phyloP scores from a whole-genome alignment of 2,888 invertebrate genomes.

The Artemia sinica region DNA sequence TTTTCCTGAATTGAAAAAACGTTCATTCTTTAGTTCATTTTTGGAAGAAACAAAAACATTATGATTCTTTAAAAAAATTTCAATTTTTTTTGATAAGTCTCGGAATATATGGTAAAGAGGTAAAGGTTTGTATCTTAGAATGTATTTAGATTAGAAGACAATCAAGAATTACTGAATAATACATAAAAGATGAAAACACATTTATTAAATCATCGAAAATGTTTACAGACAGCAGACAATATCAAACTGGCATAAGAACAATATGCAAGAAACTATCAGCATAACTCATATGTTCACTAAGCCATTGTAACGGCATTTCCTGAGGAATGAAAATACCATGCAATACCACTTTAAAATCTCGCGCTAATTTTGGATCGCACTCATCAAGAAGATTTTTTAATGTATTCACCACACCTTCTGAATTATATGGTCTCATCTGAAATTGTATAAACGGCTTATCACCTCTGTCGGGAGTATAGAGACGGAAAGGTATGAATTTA shows the following conservation, averaged over 20 bases:
- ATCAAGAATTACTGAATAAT: too few relatives aligned
- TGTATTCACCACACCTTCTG: slow-evolving; percentile 52
- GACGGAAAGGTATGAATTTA: slow-evolving; percentile 68
- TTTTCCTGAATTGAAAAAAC: too few relatives aligned
- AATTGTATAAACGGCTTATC: slow-evolving; percentile 55
- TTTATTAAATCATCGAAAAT: too few relatives aligned
- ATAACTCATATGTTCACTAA: slow-evolving; percentile 91
- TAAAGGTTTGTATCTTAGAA: too few relatives aligned
- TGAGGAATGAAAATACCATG: slow-evolving; percentile 75
- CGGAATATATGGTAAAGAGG: too few relatives aligned
- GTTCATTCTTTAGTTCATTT: too few relatives aligned
- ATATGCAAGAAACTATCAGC: slow-evolving; percentile 96
- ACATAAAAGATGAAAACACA: too few relatives aligned
- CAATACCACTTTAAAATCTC: slow-evolving; percentile 45
- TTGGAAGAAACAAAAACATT: too few relatives aligned
- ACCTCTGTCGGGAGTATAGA: slow-evolving; percentile 46
- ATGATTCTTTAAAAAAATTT: too few relatives aligned
- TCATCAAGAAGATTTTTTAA: slow-evolving; percentile 51
- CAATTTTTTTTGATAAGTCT: too few relatives aligned
- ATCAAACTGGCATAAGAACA: not conserved
- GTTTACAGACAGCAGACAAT: too few relatives aligned
- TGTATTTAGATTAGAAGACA: too few relatives aligned
- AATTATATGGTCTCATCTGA: slow-evolving; percentile 54
- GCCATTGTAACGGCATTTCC: slow-evolving; percentile 86
- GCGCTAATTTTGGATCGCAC: slow-evolving; percentile 39